Evolutionary conservation across 2,888 invertebrate species (phyloP).

Genomic region (Philonicus albiceps): DNA sequence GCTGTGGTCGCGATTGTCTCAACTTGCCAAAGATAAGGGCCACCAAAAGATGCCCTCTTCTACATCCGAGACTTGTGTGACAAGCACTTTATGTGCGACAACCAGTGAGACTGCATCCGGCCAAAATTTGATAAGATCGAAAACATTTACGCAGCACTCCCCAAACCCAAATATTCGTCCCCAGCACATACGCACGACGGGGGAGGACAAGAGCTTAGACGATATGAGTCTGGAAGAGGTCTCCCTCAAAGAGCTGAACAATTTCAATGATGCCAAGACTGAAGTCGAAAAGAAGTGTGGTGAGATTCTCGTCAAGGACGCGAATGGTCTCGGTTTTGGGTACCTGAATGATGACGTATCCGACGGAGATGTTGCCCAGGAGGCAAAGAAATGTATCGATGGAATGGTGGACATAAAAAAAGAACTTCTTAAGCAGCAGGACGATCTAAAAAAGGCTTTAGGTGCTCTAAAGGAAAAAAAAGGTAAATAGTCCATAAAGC

Average conservation of each 20-base stretch:
- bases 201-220: slow-evolving; percentile 66
- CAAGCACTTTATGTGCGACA: neutral
- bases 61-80: neutral
- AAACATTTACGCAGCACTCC: slow-evolving; percentile 75
- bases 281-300: slow-evolving; percentile 71
- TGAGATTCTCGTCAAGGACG: slow-evolving; percentile 51
- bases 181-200: slow-evolving; percentile 60
- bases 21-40: slow-evolving; percentile 68
- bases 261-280: slow-evolving; percentile 72
- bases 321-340: slow-evolving; percentile 56
- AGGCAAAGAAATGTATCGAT: slow-evolving; percentile 72
- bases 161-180: slow-evolving; percentile 67
- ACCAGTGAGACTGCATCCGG: slow-evolving; percentile 44
- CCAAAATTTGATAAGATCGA: slow-evolving; percentile 66
- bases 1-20: slow-evolving; percentile 77
- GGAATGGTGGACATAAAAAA: slow-evolving; percentile 71
- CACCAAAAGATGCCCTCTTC: slow-evolving; percentile 43
- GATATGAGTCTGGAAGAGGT: slow-evolving; percentile 80
- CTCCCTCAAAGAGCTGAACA: slow-evolving; percentile 74
- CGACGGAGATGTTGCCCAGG: slow-evolving; percentile 67
- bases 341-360: slow-evolving; percentile 55
- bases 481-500: slow-evolving; percentile 54
- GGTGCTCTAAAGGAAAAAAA: slow-evolving; percentile 61
- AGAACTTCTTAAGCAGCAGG: slow-evolving; percentile 70
- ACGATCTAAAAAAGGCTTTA: slow-evolving; percentile 65